Evolutionary conservation across 2,888 invertebrate genomes (phyloP), one percentile per base, ranked within the genome.

Genomic region (Blastobasis adustella): DNA sequence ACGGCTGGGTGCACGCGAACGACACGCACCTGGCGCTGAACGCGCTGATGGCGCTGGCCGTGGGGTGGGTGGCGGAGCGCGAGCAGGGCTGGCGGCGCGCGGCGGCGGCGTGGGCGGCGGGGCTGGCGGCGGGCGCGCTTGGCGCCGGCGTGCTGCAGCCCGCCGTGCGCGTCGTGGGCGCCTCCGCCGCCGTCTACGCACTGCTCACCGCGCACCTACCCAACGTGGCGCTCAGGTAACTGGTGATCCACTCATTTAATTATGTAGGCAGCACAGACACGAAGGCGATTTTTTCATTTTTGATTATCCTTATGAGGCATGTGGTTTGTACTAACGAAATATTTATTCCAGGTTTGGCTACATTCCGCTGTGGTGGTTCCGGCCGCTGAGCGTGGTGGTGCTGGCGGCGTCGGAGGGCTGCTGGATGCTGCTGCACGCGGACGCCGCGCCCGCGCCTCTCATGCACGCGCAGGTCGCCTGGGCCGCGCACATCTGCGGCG

Each of bases 171-270:
- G 91, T 98, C 62, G 93, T 96, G 47, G 98, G 98, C 23, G 95
- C 97, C 42, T 96, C 96, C 0, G 97, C 96, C 1, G 97, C 97
- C 6, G 96, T 97, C 51, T 98, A 97, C 78, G 95, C 96, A 37
- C 84, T 98, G 59, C 90, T 97, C 56, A 93, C 95, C 49, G 95
- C 97, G 56, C 96, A 97, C 76, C 86, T 97, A 52, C 93, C 97
- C 49, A 95, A 97, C 81, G 92, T 96, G 58, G 88, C 93, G 69
- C 86, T 96, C 4, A 79, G 83, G 87, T 86, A 40, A 39, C 23
- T 5, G 6, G 5, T 3, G 23, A 23, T 23, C 23, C 23, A 23
- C 2, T 23, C 23, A 23, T 23, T 23, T 3, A 23, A 23, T 23
- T 23, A 23, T 23, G 23, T 3, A 23, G 3, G 1, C 23, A 23